Base-by-base conservation (phyloP, 2,113 vertebrate genomes). In the Oophaga pumilio region DNA sequence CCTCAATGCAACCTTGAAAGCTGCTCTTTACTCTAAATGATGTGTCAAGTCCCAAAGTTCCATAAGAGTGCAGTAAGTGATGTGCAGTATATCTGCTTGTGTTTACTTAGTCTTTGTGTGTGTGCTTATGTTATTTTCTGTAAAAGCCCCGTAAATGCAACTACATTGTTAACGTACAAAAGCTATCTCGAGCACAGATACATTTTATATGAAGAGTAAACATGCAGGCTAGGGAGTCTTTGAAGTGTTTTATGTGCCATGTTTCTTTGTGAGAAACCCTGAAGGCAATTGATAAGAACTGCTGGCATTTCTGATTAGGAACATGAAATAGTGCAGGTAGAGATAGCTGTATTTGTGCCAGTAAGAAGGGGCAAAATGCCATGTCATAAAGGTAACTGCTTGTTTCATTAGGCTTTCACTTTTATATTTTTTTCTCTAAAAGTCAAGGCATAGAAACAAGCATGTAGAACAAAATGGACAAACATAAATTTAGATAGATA, bases 271-370 rank as follows among this genome's bases (percentile, higher is more conserved):
- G 76, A 88, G 17, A 26, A 11, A 68, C 84, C 89, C 84, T 88
- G 62, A 90, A 90, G 85, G 12, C 43, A 60, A 89, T 89, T 87
- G 82, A 86, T 85, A 89, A 50, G 33, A 74, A 57, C 77, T 89
- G 28, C 22, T 88, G 56, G 18, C 9, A 91, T 88, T 89, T 90
- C 60, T 91, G 68, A 82, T 76, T 87, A 87, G 17, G 60, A 68
- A 66, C 86, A 22, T 15, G 64, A 90, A 91, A 82, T 89, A 15
- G 0, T 84, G 18, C 53, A 88, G 86, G 24, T 15, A n/a, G 6
- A 78, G 84, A 62, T 33, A 56, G 60, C 0, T 73, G 73, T 60
- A 71, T 66, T 69, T 68, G 49, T 86, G 85, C 76, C 85, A 80
- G 76, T 71, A 87, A 80, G n/a, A 80, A 71, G 77, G 76, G 85